Evolutionary conservation across 2,888 invertebrate genomes (phyloP).

Genomic region (Philonicus albiceps): DNA sequence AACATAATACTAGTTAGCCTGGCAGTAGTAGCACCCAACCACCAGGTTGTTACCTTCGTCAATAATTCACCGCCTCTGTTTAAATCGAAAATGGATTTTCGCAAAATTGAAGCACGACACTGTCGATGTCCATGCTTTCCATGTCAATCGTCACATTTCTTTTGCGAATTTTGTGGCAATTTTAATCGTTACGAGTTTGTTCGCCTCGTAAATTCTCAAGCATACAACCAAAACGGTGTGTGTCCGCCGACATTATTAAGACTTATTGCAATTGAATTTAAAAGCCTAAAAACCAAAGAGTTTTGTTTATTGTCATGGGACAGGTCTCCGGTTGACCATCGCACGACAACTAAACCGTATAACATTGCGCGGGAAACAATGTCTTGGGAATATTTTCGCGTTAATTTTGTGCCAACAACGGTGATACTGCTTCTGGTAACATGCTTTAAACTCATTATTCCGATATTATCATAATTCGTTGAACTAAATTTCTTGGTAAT

Average conservation of each 20-base stretch:
- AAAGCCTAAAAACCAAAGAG: background rate
- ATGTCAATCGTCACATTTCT: background rate
- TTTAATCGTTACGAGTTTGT: background rate
- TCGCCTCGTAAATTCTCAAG: background rate
- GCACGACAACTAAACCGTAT: background rate
- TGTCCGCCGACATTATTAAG: background rate
- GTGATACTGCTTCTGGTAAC: background rate
- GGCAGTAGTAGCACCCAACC: background rate
- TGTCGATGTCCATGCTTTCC: background rate
- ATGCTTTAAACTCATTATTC: background rate
- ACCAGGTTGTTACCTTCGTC: background rate
- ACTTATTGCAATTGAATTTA: background rate
- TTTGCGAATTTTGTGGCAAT: background rate
- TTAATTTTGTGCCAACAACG: background rate
- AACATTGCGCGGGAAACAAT: background rate
- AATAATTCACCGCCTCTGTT: background rate
- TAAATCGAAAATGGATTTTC: background rate
- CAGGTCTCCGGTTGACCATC: background rate
- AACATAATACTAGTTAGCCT: background rate
- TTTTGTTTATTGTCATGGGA: background rate
- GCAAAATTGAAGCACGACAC: background rate
- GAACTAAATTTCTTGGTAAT: background rate
- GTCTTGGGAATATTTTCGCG: background rate
- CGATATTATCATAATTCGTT: constrained; percentile 6
- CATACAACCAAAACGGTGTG: background rate